These are phyloP conservation scores for Boleophthalmus pectinirostris DNA, from an alignment of 2,113 vertebrate species.

Conservation along the genomic window DNA sequence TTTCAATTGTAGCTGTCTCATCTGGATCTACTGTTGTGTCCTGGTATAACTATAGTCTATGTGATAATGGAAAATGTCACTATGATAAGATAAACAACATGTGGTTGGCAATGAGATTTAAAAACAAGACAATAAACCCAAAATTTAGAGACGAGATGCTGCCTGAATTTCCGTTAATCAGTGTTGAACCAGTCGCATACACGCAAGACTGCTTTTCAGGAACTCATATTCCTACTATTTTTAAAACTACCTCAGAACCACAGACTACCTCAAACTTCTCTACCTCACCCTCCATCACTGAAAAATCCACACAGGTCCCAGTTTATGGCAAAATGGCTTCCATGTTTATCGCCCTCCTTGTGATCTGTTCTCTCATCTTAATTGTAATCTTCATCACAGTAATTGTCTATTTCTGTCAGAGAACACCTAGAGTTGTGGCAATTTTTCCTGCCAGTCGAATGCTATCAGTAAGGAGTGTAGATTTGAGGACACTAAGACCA, in stretches of 20 bases:
- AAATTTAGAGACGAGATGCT: slow-evolving; percentile 53
- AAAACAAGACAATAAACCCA: slow-evolving; percentile 27
- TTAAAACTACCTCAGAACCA: not conserved
- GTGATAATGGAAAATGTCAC: slow-evolving; percentile 25
- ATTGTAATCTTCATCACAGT: not conserved
- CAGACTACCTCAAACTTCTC: not conserved
- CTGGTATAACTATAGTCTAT: slow-evolving; percentile 55
- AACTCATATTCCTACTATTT: not conserved
- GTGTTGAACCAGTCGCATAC: slow-evolving; percentile 36
- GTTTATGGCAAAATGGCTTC: not conserved
- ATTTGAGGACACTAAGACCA: slow-evolving; percentile 43
- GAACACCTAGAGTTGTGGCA: slow-evolving; percentile 3
- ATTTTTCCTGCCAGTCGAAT: slow-evolving; percentile 27
- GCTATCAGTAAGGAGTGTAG: slow-evolving; percentile 11
- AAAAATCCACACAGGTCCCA: not conserved
- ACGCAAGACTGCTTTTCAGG: slow-evolving; percentile 24
- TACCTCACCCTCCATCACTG: slow-evolving; percentile 4
- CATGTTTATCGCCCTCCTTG: slow-evolving; percentile 24
- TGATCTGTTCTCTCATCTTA: slow-evolving; percentile 38
- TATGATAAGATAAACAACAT: slow-evolving; percentile 35
- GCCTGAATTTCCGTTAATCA: slow-evolving; percentile 61
- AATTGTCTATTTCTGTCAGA: slow-evolving; percentile 29
- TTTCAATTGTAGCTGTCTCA: slow-evolving; percentile 35
- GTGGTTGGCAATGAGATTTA: slow-evolving; percentile 36
- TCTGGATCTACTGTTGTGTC: slow-evolving; percentile 58